These are phyloP conservation scores for silkworm (Bombyx mori) DNA, from an alignment of 1,140 invertebrate genomes.

Conservation along the genomic window ASM3026992v2 NC_085118.1:8406001-8406500, in stretches of 20 bases:
- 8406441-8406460: slow-evolving; percentile 83
- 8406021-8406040: slow-evolving; percentile 85
- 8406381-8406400: slow-evolving; percentile 89
- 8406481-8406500: slow-evolving; percentile 84
- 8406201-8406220: slow-evolving; percentile 89
- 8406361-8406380: slow-evolving; percentile 83
- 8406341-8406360: slow-evolving; percentile 71
- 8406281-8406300: slow-evolving; percentile 79
- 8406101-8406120: slow-evolving; percentile 1
- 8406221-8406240: slow-evolving; percentile 81
- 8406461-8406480: slow-evolving; percentile 81
- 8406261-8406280: slow-evolving; percentile 89
- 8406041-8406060: slow-evolving; percentile 77
- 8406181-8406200: slow-evolving; percentile 86
- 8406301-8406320: slow-evolving; percentile 74
- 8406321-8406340: slow-evolving; percentile 78
- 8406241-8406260: slow-evolving; percentile 96
- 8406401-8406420: slow-evolving; percentile 82
- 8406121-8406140: neutral
- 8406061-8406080: slow-evolving; percentile 75
- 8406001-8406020: slow-evolving; percentile 91
- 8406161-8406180: slow-evolving; percentile 78
- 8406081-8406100: slow-evolving; percentile 63
- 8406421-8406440: slow-evolving; percentile 79
- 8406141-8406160: slow-evolving; percentile 44